Evolutionary conservation across 2,888 invertebrate genomes (phyloP).

Genomic region (Drosophila tanythrix): DNA sequence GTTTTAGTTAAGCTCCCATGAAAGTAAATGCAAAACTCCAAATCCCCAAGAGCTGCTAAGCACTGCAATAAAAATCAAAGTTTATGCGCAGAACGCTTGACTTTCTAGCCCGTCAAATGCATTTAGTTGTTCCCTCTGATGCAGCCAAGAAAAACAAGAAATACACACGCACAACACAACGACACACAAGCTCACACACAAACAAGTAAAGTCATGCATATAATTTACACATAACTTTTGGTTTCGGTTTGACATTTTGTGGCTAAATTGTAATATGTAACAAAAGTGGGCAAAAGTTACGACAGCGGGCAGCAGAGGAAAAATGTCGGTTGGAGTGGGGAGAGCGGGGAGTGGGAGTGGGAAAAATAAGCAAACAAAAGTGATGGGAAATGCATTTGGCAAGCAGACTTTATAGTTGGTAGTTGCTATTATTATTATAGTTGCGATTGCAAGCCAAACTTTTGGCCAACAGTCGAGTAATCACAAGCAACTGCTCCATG

Average conservation of each 20-base stretch:
- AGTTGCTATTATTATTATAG: conserved; percentile 25
- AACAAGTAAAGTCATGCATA: conserved; percentile 17
- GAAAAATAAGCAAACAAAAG: conserved; percentile 9
- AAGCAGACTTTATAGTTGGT: conserved; percentile 26
- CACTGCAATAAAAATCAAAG: conserved; percentile 62
- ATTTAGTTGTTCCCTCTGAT: conserved; percentile 31
- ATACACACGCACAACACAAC: not conserved
- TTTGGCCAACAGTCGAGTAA: conserved; percentile 48
- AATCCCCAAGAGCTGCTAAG: conserved; percentile 11
- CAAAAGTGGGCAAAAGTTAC: conserved; percentile 70
- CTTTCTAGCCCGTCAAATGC: conserved; percentile 56
- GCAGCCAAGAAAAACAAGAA: not conserved
- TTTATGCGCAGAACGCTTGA: conserved; percentile 59
- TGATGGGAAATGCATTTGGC: conserved; percentile 51
- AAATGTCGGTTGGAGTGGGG: no score
- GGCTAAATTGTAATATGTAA: conserved; percentile 74
- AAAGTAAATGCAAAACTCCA: conserved; percentile 10
- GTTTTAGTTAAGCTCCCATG: not conserved
- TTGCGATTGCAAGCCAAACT: conserved; percentile 43
- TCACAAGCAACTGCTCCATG: conserved; percentile 44
- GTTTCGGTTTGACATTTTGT: conserved; percentile 78
- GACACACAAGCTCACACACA: not conserved
- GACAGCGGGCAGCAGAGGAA: conserved; percentile 17
- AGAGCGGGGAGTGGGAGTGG: no score
- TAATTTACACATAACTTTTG: conserved; percentile 74